Conservation (phyloP, 2,113 vertebrate species). For the Eretmochelys imbricata region DNA sequence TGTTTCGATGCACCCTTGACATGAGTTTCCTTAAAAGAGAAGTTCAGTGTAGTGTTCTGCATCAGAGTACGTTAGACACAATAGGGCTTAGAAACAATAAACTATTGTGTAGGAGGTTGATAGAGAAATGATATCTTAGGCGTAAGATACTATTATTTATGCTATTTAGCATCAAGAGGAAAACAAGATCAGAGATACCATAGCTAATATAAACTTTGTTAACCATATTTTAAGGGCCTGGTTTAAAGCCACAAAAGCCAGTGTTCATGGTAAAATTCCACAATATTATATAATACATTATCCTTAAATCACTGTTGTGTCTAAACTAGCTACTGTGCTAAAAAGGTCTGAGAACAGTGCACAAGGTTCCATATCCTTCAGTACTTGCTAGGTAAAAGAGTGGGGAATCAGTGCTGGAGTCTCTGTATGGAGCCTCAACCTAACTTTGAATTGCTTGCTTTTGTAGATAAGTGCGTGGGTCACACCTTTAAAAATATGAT, state of each 20-base stretch:
- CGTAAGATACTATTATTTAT: not conserved
- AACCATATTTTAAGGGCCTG: conserved; percentile 17
- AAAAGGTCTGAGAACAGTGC: not conserved
- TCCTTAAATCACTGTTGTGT: not conserved
- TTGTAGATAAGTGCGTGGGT: not conserved
- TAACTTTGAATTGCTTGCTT: not conserved
- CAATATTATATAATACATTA: not conserved
- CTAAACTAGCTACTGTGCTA: not conserved
- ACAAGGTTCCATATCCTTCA: not conserved
- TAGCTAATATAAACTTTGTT: conserved; percentile 30
- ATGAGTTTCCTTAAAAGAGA: not conserved
- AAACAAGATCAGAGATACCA: conserved; percentile 1
- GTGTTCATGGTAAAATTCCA: not conserved
- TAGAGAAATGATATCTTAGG: conserved; percentile 17
- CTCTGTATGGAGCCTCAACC: not conserved
- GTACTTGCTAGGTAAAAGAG: not conserved
- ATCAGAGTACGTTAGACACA: conserved; percentile 48
- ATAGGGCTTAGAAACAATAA: conserved; percentile 45
- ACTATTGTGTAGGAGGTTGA: not conserved
- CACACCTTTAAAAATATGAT: not conserved
- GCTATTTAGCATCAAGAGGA: not conserved
- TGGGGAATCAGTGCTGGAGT: not conserved
- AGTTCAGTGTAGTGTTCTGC: not conserved
- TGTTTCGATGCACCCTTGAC: conserved; percentile 11
- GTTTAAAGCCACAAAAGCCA: conserved; percentile 11